These are phyloP conservation scores for Anthophora plumipes DNA, from an alignment of 2,888 invertebrate genomes.

Conservation along the genomic window DNA sequence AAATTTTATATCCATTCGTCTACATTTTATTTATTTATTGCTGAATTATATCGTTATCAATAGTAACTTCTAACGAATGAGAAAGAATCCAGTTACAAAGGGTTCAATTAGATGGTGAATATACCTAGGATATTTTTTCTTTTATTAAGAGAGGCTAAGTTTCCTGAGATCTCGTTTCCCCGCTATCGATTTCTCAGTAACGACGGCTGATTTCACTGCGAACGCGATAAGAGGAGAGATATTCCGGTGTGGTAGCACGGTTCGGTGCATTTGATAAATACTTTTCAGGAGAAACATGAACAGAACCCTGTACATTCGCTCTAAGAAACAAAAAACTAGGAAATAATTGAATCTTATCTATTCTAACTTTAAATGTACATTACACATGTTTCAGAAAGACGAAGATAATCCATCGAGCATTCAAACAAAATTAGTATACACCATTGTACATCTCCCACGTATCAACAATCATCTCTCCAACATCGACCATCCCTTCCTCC, in stretches of 20 bases:
- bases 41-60: too few species aligned
- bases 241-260: slow-evolving; percentile 3
- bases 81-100: too few species aligned
- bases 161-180: slow-evolving; percentile 16
- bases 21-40: too few species aligned
- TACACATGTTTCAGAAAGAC: neutral
- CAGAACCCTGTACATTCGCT: neutral
- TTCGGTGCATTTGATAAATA: slow-evolving; percentile 31
- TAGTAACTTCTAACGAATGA: too few species aligned
- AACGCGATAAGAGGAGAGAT: slow-evolving; percentile 42
- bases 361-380: neutral
- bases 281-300: neutral
- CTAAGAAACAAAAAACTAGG: neutral
- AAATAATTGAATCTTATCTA: too few species aligned
- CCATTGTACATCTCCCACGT: too few species aligned
- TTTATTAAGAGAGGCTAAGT: slow-evolving; percentile 12
- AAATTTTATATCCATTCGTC: too few species aligned
- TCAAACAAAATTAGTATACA: too few species aligned
- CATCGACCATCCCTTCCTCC: neutral
- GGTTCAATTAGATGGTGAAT: too few species aligned
- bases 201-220: slow-evolving; percentile 36
- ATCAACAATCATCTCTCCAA: too few species aligned
- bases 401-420: neutral
- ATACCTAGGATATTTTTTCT: neutral
- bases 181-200: slow-evolving; percentile 44